Evolutionary conservation across 2,797 vertebrate species (phyloP).

Genomic region (Okamejei kenojei): DNA sequence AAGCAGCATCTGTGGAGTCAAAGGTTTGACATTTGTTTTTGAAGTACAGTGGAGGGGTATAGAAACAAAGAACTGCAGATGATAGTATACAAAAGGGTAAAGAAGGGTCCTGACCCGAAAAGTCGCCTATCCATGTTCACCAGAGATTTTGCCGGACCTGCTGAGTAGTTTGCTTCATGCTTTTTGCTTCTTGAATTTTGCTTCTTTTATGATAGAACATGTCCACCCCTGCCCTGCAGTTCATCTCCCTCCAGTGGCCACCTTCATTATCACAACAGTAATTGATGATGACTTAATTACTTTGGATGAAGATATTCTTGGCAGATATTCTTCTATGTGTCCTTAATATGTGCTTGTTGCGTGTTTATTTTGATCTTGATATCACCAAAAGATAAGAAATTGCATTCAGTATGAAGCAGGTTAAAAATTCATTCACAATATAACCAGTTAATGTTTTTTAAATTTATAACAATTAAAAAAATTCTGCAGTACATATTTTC

Average conservation of each 20-base stretch:
- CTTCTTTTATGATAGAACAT: too few species aligned
- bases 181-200: too few species aligned
- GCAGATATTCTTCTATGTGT: too few species aligned
- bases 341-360: neutral
- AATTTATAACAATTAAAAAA: neutral
- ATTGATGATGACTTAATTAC: neutral
- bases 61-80: too few species aligned
- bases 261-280: neutral
- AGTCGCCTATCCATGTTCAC: neutral
- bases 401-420: neutral
- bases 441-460: neutral
- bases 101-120: too few species aligned
- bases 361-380: neutral
- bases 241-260: constrained; percentile 25
- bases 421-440: neutral
- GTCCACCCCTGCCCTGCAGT: neutral
- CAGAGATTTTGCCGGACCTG: neutral
- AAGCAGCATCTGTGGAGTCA: too few species aligned
- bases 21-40: neutral
- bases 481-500: neutral
- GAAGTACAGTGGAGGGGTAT: neutral
- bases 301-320: neutral
- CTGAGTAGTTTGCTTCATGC: too few species aligned
- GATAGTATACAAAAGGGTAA: too few species aligned
- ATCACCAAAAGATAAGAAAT: neutral